Base-by-base conservation (phyloP, 2,113 vertebrate species). In the Cebidichthys violaceus region DNA sequence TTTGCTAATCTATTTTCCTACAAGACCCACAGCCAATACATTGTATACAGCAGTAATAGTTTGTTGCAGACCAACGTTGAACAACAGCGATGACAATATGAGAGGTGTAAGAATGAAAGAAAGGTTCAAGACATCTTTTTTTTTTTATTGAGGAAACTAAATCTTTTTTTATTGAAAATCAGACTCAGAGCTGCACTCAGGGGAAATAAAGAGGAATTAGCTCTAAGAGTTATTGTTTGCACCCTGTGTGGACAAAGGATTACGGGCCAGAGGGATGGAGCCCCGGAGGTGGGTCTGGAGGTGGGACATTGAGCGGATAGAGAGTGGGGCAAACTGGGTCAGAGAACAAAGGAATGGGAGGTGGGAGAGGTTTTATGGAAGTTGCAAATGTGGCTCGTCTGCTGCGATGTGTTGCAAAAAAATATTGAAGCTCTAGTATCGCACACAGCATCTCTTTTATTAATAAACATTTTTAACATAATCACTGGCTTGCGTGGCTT, bases 191-290 rank as follows among this genome's bases (percentile, higher is more conserved):
- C 24, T 1, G 59, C 52, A 70, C 92, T 90, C 81, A 1, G 9
- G 90, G 92, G 93, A 94, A 94, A 94, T 94, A 92, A 92, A 76
- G 71, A 59, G 41, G 87, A 88, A 92, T 92, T 88, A 92, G 77
- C 87, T 87, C 41, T 9, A 70, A 43, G 74, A 86, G 88, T 71
- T 82, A 88, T 79, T 86, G 86, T 92, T 89, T 88, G 86, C 78
- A 39, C 61, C 83, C 66, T 33, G 68, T 79, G 83, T 73, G 77
- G 79, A 78, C 71, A 59, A 82, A 81, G 78, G 81, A 74, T 82
- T 75, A 70, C 11, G 24, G 66, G 72, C 79, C 81, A 54, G 71
- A 61, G 84, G 76, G 82, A 84, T 31, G 72, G 35, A n/a, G 74
- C 37, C 79, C 84, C 61, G 22, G 68, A 74, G 78, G 88, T 82